These are phyloP conservation scores for Paracanthobrama guichenoti DNA, from an alignment of 2,113 vertebrate genomes.

Conservation along the genomic window DNA sequence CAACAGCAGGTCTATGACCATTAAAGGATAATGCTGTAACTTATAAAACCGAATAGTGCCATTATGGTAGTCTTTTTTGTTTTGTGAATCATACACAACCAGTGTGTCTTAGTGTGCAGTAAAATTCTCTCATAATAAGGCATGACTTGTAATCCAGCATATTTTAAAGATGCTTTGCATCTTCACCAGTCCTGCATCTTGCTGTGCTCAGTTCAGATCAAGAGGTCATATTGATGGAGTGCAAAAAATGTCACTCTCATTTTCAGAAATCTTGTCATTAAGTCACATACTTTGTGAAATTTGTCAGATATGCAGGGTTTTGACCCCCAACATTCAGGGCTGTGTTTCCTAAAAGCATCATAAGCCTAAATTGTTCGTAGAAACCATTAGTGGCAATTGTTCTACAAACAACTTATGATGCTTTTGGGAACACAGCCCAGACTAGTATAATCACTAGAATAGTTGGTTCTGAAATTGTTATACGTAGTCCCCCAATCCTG, in stretches of 20 bases:
- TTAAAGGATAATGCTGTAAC: background rate
- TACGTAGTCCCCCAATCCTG: background rate
- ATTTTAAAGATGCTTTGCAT: background rate
- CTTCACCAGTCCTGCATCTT: background rate
- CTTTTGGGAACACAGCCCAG: background rate
- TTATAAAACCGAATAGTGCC: background rate
- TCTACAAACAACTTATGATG: no score
- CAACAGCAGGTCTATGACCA: background rate
- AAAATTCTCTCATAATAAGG: background rate
- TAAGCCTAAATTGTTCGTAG: no score
- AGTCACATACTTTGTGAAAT: background rate
- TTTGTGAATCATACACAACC: background rate
- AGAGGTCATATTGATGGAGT: background rate
- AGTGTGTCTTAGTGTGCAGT: background rate
- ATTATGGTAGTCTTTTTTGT: background rate
- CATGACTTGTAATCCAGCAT: background rate
- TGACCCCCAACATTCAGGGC: background rate
- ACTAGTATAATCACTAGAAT: background rate
- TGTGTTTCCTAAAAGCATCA: no score
- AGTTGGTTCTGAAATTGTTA: background rate
- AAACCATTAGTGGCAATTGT: no score
- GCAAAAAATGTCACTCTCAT: background rate
- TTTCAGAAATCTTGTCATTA: background rate
- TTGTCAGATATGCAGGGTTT: background rate
- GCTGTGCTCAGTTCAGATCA: background rate